A percentile compares a stretch with the other conserved stretches of the same genome.
These are phyloP conservation scores for Calliphora vicina DNA, from an alignment of 1,140 invertebrate genomes.

Conservation along the genomic window DNA sequence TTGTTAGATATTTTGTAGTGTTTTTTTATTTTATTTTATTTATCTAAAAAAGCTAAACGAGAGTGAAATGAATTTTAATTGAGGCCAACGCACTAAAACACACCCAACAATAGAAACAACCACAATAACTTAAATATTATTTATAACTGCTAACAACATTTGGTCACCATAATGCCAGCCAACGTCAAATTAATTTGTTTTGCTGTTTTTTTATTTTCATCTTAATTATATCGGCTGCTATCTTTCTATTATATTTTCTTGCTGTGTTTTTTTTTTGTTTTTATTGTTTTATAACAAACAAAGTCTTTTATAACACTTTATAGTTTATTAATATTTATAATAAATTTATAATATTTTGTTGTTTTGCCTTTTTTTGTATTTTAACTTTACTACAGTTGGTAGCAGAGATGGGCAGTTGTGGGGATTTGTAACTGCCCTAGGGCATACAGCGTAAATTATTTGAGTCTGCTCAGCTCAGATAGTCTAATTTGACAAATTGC, in stretches of 20 bases:
- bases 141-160: conserved; percentile 3
- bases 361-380: neutral
- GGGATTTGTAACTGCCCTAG: too few species aligned
- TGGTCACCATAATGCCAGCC: conserved; percentile 17
- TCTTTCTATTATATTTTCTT: neutral
- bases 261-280: too few species aligned
- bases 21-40: too few species aligned
- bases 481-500: too few species aligned
- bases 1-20: too few species aligned
- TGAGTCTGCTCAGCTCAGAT: too few species aligned
- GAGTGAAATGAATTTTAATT: conserved; percentile 41
- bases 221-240: neutral
- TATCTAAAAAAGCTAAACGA: conserved; percentile 22
- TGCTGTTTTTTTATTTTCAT: neutral
- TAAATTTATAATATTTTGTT: neutral
- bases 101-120: neutral
- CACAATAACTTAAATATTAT: too few species aligned
- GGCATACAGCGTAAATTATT: too few species aligned
- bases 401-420: neutral
- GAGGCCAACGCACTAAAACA: conserved; percentile 36
- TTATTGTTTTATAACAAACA: neutral
- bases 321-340: neutral
- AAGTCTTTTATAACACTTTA: neutral
- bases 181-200: conserved; percentile 6
- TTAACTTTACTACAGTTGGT: neutral